Percentiles rank a stretch among this genome's conserved stretches.
Conservation (phyloP, 2,113 vertebrate genomes). For the Pachyramphus minor region DNA sequence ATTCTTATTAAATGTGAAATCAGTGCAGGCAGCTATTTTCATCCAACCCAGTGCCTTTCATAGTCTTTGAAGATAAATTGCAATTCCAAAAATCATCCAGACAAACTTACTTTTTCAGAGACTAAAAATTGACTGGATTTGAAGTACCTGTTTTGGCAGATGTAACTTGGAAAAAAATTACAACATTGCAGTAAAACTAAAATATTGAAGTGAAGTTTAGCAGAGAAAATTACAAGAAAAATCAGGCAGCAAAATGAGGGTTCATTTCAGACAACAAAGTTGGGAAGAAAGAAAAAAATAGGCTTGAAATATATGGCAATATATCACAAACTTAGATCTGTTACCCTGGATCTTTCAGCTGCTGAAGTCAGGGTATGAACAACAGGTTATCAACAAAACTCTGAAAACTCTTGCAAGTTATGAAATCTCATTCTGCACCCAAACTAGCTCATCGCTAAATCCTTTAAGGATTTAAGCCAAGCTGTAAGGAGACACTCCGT, state of each 20-base stretch:
- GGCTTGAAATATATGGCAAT: background rate
- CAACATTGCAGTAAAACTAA: background rate
- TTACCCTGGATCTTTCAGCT: background rate
- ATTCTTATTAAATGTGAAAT: background rate
- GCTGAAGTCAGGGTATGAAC: background rate
- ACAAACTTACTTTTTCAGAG: background rate
- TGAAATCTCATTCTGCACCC: background rate
- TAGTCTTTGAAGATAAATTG: background rate
- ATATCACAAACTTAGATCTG: background rate
- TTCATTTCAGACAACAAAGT: background rate
- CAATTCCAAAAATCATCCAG: background rate
- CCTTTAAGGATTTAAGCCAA: background rate
- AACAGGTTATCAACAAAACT: background rate
- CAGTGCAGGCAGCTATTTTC: background rate
- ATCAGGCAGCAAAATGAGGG: background rate
- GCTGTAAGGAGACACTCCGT: background rate
- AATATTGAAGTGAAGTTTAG: background rate
- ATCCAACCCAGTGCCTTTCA: background rate
- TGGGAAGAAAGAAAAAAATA: background rate
- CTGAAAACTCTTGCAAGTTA: background rate
- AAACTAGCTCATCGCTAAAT: background rate
- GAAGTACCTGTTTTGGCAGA: background rate
- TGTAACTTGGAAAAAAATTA: background rate
- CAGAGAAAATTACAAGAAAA: background rate
- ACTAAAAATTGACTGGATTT: background rate